A percentile compares a stretch with the other conserved stretches of the same genome.
Evolutionary conservation across 2,797 vertebrate genomes (phyloP).

Genomic region (Gadopsis marmoratus): DNA sequence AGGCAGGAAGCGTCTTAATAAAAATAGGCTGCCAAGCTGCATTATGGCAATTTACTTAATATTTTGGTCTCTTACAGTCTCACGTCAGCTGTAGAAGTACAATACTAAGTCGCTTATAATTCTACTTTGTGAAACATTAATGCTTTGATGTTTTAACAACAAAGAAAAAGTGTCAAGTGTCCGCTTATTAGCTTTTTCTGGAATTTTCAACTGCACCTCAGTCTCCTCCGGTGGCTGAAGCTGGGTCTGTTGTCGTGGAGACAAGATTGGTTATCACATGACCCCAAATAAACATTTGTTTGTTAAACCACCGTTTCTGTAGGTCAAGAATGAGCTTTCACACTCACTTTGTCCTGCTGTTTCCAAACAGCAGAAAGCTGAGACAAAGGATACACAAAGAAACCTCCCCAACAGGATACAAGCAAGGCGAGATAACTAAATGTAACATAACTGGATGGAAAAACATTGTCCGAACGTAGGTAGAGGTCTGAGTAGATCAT

Average conservation of each 20-base stretch:
- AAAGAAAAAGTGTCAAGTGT: too few species aligned
- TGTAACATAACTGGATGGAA: background rate
- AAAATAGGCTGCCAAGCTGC: too few species aligned
- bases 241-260: slow-evolving; percentile 14
- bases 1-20: too few species aligned
- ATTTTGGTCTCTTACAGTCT: too few species aligned
- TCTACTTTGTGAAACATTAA: background rate
- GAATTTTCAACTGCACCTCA: background rate
- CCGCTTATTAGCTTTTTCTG: background rate
- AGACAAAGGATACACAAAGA: background rate
- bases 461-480: background rate
- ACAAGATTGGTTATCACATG: background rate
- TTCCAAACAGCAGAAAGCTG: background rate
- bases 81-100: background rate
- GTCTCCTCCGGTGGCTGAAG: background rate
- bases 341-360: background rate
- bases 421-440: background rate
- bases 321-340: background rate
- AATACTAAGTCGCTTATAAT: too few species aligned
- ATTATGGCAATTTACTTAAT: background rate
- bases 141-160: background rate
- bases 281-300: background rate
- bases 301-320: background rate
- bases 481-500: background rate
- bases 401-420: background rate